Conservation (phyloP, 2,797 vertebrate species). For the Cichlasoma orientale region DNA sequence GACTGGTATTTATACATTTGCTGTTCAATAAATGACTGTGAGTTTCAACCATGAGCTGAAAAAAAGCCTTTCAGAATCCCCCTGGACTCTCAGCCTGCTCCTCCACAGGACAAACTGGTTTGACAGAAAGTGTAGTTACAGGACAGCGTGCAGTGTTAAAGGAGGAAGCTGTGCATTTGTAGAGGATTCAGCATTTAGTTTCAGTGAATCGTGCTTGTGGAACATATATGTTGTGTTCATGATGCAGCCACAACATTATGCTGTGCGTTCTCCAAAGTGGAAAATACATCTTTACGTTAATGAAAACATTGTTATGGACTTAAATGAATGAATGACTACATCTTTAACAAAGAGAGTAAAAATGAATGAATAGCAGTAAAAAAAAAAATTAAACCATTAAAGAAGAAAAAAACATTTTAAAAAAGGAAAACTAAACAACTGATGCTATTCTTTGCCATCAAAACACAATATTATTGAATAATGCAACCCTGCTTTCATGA, state of each 20-base stretch:
- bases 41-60: not conserved
- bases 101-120: conserved; percentile 76
- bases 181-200: conserved; percentile 51
- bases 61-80: not conserved
- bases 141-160: not conserved
- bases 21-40: conserved; percentile 38
- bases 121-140: conserved; percentile 74
- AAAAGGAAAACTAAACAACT: too few species aligned
- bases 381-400: too few species aligned
- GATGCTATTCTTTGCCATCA: too few species aligned
- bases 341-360: too few species aligned
- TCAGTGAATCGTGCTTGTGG: conserved; percentile 33
- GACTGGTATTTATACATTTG: not conserved
- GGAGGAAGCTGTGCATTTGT: conserved; percentile 29
- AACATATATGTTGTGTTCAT: not conserved
- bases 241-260: not conserved
- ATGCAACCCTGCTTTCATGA: too few species aligned
- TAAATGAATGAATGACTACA: too few species aligned
- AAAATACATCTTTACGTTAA: not conserved
- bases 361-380: too few species aligned
- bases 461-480: too few species aligned
- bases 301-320: not conserved
- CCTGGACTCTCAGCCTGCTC: conserved; percentile 15
- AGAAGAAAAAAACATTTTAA: too few species aligned
- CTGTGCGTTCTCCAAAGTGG: not conserved